Evolutionary conservation across 2,113 vertebrate genomes (phyloP).

Genomic region (Laticauda colubrina): DNA sequence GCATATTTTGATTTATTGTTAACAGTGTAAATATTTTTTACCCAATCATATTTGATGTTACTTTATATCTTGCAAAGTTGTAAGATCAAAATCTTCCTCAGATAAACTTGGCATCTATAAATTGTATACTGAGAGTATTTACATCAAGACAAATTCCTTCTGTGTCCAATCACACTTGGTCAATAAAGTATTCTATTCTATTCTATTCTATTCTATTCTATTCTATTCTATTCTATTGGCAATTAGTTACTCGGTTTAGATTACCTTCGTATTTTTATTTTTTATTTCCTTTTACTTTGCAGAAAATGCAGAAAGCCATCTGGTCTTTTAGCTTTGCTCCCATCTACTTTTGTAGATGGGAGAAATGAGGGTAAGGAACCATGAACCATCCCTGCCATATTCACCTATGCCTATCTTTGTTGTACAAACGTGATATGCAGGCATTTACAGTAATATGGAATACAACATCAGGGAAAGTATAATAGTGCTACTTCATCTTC

Average conservation of each 20-base stretch:
- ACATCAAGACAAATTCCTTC: too few species aligned
- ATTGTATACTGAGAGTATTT: neutral
- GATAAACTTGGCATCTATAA: neutral
- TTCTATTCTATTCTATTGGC: neutral
- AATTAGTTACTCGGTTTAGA: neutral
- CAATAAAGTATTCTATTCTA: too few species aligned
- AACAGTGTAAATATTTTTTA: neutral
- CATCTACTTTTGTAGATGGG: neutral
- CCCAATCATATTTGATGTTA: neutral
- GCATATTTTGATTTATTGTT: neutral
- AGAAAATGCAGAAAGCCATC: neutral
- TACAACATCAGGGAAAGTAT: neutral
- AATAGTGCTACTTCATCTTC: neutral
- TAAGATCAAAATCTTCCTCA: neutral
- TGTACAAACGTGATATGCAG: neutral
- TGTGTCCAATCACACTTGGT: too few species aligned
- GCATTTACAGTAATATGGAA: neutral
- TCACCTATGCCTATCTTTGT: neutral
- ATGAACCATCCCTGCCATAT: neutral
- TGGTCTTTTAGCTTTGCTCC: neutral
- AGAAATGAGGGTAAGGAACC: neutral
- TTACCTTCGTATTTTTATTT: neutral
- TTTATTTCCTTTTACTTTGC: neutral
- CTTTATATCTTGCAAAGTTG: neutral
- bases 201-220: too few species aligned